A percentile compares a stretch with the other conserved stretches of the same genome.
phyloP scores from a whole-genome alignment of 2,113 vertebrate species.

The Calyptomena viridis region DNA sequence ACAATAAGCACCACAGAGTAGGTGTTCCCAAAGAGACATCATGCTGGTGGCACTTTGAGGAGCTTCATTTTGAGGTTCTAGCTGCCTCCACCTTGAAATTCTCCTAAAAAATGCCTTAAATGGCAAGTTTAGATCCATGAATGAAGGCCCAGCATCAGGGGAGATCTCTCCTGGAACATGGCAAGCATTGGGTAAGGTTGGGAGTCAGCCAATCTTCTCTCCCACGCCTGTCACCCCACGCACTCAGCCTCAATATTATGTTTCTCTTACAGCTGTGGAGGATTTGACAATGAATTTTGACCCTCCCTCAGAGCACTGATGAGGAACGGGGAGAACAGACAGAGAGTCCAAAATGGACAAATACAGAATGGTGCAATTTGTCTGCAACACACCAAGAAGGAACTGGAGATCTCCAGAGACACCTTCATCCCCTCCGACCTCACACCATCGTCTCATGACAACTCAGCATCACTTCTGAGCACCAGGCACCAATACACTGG shows the following conservation, averaged over 20 bases:
- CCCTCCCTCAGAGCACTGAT: slow-evolving; percentile 37
- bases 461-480: not conserved
- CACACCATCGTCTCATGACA: not conserved
- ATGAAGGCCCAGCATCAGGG: not conserved
- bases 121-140: not conserved
- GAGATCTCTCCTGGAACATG: not conserved
- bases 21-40: not conserved
- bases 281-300: slow-evolving; percentile 27
- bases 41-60: not conserved
- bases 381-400: not conserved
- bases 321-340: not conserved
- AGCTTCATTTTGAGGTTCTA: not conserved
- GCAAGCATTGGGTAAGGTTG: not conserved
- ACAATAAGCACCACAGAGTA: not conserved
- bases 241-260: not conserved
- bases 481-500: not conserved
- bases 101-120: not conserved
- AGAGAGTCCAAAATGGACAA: not conserved
- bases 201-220: not conserved
- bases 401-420: not conserved
- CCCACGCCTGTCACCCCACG: not conserved
- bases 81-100: not conserved
- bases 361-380: not conserved
- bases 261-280: slow-evolving; percentile 41
- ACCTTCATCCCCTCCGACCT: not conserved